Base-by-base conservation (phyloP, 2,888 invertebrate genomes). In the Ichneumon xanthorius region DNA sequence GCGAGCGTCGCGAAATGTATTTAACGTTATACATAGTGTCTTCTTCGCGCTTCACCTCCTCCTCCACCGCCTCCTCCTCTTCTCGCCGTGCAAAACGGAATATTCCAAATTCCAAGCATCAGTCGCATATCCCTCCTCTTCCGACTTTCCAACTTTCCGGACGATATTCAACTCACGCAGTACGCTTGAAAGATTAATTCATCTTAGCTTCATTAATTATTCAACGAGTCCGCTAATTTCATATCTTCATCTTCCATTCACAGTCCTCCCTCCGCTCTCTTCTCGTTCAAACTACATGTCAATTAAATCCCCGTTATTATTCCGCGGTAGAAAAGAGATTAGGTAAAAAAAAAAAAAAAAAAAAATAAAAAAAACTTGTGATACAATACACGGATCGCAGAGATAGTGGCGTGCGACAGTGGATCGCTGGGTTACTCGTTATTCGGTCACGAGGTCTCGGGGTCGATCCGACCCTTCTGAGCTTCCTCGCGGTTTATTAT, bases 401-500 rank as follows among this genome's bases (percentile, higher is more conserved):
- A 63, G 50, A 48, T 16, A 26, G 19, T 14, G 22, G 37, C 63
- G 19, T 33, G 65, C 53, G 77, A 67, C 26, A 53, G 53, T 67
- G 26, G 55, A 77, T 77, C 67, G 77, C 58, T 67, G 77, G 77
- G 77, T 77, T 67, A 67, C 40, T 53, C 50, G 67, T 73, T 33
- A 65, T 58, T 82, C 79, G 85, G 85, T 85, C 85, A 85, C 79
- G 85, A 80, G 85, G 85, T 79, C 85, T 85, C 71, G 79, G 75
- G 85, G 85, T 85, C 85, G 82, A 72, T 79, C 75, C 67, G 61
- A 77, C 65, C 55, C 75, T 55, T 63, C 40, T 45, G 7, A 37
- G 53, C 48, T 78, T 58, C 61, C 55, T 75, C 40, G 63, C 63
- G 2, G 63, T 63, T 14, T 63, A 63, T 71, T 37, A 48, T 33